Evolutionary conservation across 2,888 invertebrate genomes (phyloP), one percentile per base, ranked within the genome.

Genomic region (Poecilobothrus nobilitatus): DNA sequence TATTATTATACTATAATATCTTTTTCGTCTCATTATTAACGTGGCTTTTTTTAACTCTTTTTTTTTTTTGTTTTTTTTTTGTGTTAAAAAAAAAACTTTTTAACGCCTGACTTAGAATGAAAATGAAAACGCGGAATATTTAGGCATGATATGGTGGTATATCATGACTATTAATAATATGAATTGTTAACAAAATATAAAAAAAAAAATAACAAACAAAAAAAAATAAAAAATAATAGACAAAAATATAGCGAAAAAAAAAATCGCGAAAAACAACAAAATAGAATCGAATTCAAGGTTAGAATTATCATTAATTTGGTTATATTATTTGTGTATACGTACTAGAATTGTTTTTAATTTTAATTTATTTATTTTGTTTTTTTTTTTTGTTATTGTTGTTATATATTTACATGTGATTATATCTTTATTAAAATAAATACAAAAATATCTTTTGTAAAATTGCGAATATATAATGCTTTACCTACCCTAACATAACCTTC

Each of bases 91-190:
- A n/a, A n/a, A n/a, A n/a, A 53, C 1, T 53, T 18, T 53, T 53
- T 53, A 53, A 53, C 53, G 53, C 53, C 53, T 53, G 53, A 53
- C 53, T 53, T 53, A n/a, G 53, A 53, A 53, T 53, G 53, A 53
- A 53, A 53, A 53, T 53, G 53, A 53, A 53, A 53, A 53, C 53
- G 53, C 53, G 53, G 53, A 53, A 53, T 53, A 53, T 18, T 18
- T 15, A 12, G 53, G 18, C n/a, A 53, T 53, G 27, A 27, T 27
- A 27, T 27, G 27, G 27, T 27, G 27, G 27, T 27, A 27, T 27
- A 27, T 27, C 27, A 27, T 27, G 53, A 53, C 53, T 53, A 53
- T 53, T 53, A 53, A 53, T 53, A 53, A 53, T 53, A 53, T 12
- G n/a, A 18, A 53, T 53, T 12, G 53, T 53, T 53, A 53, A 37